Conservation (phyloP, 2,797 vertebrate species). For the Chanos chanos region DNA sequence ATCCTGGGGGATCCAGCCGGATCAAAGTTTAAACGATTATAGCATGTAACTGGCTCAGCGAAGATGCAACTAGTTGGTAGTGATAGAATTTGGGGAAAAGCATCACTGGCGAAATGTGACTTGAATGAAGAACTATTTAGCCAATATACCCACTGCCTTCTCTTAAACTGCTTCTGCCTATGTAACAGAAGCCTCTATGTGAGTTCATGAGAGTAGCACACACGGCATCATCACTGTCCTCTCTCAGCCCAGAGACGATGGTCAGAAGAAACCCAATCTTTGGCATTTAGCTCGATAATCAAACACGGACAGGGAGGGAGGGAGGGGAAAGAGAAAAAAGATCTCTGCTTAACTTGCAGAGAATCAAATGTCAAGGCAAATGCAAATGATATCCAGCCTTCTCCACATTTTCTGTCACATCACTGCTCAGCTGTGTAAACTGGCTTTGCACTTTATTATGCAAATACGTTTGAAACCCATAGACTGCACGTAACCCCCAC, state of each 20-base stretch:
- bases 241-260: neutral
- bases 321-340: slow-evolving; percentile 3
- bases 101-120: too few relatives aligned
- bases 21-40: too few relatives aligned
- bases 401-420: neutral
- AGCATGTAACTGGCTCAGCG: too few relatives aligned
- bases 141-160: too few relatives aligned
- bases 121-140: too few relatives aligned
- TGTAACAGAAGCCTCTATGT: neutral
- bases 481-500: neutral
- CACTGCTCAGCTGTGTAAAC: slow-evolving; percentile 1
- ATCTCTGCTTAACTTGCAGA: slow-evolving; percentile 1
- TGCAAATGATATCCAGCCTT: neutral
- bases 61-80: too few relatives aligned
- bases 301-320: slow-evolving; percentile 8
- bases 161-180: too few relatives aligned
- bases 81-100: too few relatives aligned
- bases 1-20: too few relatives aligned
- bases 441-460: neutral
- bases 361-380: neutral
- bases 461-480: slow-evolving; percentile 14
- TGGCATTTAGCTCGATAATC: neutral
- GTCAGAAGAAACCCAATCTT: neutral
- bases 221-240: neutral
- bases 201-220: slow-evolving; percentile 9